phyloP scores from a whole-genome alignment of 1,140 invertebrate genomes.

The Capitella teleta region DNA sequence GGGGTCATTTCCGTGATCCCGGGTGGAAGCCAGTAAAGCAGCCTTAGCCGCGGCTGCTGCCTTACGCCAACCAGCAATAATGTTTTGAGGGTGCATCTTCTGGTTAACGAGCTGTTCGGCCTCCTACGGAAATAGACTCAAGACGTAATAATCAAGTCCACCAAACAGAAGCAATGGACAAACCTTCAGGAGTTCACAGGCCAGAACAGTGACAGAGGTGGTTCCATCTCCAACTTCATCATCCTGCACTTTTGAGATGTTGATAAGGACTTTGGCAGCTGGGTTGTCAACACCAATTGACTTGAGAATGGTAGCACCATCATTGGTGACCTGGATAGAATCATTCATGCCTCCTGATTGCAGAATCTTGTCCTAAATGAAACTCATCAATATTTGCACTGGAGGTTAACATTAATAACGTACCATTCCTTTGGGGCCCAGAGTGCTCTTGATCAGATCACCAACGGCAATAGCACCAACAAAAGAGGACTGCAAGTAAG shows the following conservation, averaged over 20 bases:
- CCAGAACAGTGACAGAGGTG: conserved; percentile 94
- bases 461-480: conserved; percentile 97
- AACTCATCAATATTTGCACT: background rate
- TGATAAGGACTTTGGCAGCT: conserved; percentile 87
- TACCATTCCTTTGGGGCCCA: conserved; percentile 97
- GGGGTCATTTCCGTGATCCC: conserved; percentile 65
- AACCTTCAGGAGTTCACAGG: conserved; percentile 79
- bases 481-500: conserved; percentile 65
- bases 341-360: conserved; percentile 63
- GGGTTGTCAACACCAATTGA: conserved; percentile 97
- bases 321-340: conserved; percentile 92
- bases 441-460: conserved; percentile 92
- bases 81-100: conserved; percentile 97
- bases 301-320: conserved; percentile 97
- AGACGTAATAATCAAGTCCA: no score
- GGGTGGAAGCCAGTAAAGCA: conserved; percentile 64
- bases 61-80: conserved; percentile 86
- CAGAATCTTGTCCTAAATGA: conserved; percentile 79
- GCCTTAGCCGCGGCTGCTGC: conserved; percentile 70
- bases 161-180: no score
- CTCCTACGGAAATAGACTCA: conserved; percentile 54
- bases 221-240: conserved; percentile 99
- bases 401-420: conserved; percentile 8
- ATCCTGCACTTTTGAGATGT: conserved; percentile 97
- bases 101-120: conserved; percentile 87